Evolutionary conservation across 1,140 invertebrate genomes (phyloP).

Genomic region (Nymphalis io): DNA sequence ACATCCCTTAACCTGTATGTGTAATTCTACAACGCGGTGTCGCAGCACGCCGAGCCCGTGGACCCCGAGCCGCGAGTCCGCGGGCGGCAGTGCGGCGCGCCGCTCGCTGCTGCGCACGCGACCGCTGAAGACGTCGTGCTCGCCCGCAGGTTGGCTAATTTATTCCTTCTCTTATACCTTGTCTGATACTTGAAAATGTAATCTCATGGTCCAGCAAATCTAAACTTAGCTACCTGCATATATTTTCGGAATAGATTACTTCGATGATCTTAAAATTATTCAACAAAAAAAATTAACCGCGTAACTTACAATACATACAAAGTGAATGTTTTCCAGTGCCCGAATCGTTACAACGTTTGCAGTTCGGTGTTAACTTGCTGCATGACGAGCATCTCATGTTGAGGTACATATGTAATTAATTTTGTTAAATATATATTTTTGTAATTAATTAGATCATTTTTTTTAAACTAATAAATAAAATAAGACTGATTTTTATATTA

Average conservation of each 20-base stretch:
- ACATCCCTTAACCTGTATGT: no score
- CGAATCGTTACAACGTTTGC: constrained; percentile 46
- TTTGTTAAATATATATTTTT: background rate
- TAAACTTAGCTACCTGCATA: no score
- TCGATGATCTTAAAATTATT: no score
- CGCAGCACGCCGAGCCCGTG: constrained; percentile 11
- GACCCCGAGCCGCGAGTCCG: background rate
- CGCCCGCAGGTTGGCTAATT: constrained; percentile 30
- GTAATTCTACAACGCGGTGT: background rate
- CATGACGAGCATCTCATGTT: constrained; percentile 50
- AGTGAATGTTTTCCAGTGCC: constrained; percentile 39
- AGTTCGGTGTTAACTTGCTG: constrained; percentile 45
- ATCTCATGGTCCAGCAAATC: no score
- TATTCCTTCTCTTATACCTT: background rate
- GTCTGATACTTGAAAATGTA: background rate
- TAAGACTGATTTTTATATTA: no score
- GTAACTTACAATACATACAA: constrained; percentile 14
- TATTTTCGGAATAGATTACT: no score
- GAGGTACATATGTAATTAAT: constrained; percentile 42
- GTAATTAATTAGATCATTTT: background rate
- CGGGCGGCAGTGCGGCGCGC: background rate
- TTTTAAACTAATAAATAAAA: no score
- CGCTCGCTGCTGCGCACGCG: constrained; percentile 11
- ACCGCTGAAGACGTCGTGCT: constrained; percentile 19
- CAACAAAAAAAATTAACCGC: no score